Evolutionary conservation across 2,797 vertebrate genomes (phyloP).

Genomic region (Chaunax sp.): DNA sequence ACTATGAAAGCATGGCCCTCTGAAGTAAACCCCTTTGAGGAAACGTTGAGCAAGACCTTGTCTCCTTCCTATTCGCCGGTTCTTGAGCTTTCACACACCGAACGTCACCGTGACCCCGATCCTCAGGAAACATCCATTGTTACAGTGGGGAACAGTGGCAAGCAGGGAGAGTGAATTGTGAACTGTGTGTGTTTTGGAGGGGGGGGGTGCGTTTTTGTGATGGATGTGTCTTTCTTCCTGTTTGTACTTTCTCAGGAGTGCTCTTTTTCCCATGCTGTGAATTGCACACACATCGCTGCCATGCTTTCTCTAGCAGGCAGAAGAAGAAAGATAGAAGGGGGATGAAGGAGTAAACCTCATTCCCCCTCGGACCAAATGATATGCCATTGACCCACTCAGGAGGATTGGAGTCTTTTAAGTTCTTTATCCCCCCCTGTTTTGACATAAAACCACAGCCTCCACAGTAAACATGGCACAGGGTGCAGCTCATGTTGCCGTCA

Average conservation of each 20-base stretch:
- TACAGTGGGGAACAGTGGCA: constrained; percentile 58
- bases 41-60: constrained; percentile 52
- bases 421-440: constrained; percentile 28
- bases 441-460: constrained; percentile 25
- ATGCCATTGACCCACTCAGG: constrained; percentile 34
- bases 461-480: neutral
- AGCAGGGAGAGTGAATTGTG: constrained; percentile 50
- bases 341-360: constrained; percentile 50
- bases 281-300: constrained; percentile 21
- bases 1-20: constrained; percentile 27
- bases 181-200: constrained; percentile 43
- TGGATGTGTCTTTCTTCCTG: constrained; percentile 89
- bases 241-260: constrained; percentile 90
- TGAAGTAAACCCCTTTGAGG: constrained; percentile 20
- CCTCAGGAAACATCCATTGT: constrained; percentile 83
- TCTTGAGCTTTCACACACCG: constrained; percentile 60
- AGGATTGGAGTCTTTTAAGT: constrained; percentile 30
- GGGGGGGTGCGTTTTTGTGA: constrained; percentile 56
- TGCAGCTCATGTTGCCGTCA: constrained; percentile 40
- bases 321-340: constrained; percentile 22
- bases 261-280: constrained; percentile 73
- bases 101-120: constrained; percentile 58
- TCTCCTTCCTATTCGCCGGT: constrained; percentile 49
- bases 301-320: constrained; percentile 12
- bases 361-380: constrained; percentile 25